Evolutionary conservation across 2,797 vertebrate species (phyloP), one percentile per base, ranked within the genome.

Genomic region (Morus bassanus): DNA sequence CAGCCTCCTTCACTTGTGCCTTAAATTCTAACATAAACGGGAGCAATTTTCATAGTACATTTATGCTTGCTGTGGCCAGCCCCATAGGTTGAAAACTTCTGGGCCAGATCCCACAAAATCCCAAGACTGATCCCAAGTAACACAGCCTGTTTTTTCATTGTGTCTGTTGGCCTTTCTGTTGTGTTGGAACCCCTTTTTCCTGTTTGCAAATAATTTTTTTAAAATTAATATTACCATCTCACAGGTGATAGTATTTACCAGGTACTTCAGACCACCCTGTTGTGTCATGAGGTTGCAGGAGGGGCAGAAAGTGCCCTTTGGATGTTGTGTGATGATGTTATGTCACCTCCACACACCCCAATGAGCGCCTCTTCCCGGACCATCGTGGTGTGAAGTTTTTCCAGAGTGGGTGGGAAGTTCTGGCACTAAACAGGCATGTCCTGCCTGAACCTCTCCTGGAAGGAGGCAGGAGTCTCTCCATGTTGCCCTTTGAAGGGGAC

Each of bases 71-170:
- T 53, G 37, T 35, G 35, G 45, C 56, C 74, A 85, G 45, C 46
- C 18, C 33, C n/a, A 13, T 18, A 22, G 63, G 10, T 23, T 87
- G 51, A 37, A 57, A 83, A 16, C 43, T 86, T 45, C 33, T 28
- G 18, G 30, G 27, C 24, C 37, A 46, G 33, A 46, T 75, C 45
- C 31, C 37, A 31, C 57, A 53, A 46, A 80, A 73, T 82, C 35
- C 43, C 35, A n/a, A 37, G 25, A 1, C 4, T 41, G 46, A 75
- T 64, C 33, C 39, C 60, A 28, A 3, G 16, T 64, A 85, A 48
- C 35, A 59, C 23, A 72, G 0, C 19, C 24, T 78, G 21, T 1
- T 68, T 74, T 70, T 56, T 0, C 4, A 53, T 56, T 33, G 14
- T 61, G 10, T 60, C 54, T 72, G 4, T 74, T 74, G 30, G 11